Evolutionary conservation across 2,797 vertebrate genomes (phyloP), one percentile per base, ranked within the genome.

Genomic region (Myoxocephalus aenaeus): DNA sequence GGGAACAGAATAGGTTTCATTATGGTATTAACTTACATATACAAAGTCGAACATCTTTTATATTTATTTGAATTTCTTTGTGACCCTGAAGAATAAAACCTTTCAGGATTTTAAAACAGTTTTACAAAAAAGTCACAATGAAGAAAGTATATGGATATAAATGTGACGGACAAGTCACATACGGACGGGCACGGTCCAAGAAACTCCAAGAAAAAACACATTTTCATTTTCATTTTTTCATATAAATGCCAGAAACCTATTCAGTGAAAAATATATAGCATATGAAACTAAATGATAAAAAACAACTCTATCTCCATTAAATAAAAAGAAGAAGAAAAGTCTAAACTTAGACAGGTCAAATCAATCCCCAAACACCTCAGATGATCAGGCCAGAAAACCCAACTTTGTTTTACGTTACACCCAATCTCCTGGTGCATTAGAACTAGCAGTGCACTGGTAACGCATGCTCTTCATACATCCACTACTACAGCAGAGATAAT

Each of bases 401-500:
- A 44, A 44, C 1, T 32, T 4, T 32, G 3, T 32, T 32, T 32
- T 4, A 12, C 9, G 4, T 11, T 5, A 5, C 20, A n/a, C 51
- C 46, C n/a, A 54, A 54, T 25, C 54, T 9, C 54, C 14, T 3
- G 3, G 18, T 65, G 40, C 53, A 6, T 46, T 20, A 3, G 42
- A 48, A 64, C 61, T 18, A 58, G 29, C 34, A 34, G 18, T 32
- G 20, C 38, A 51, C 2, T 20, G 25, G 18, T 11, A 18, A 42
- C 3, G 15, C 15, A 18, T 12, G 20, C 20, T 0, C 32, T 34
- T 20, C 11, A 1, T 5, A 0, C 7, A 46, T 14, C 7, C 15
- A 22, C 27, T 27, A 4, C 27, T 46, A 84, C 70, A 8, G 59
- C 29, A 34, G 73, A 86, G 40, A 93, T 89, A 9, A 86, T 58